Percentiles rank a stretch among this genome's conserved stretches.
Evolutionary conservation across 2,888 invertebrate species (phyloP).

Genomic region (Coelinius sp.): DNA sequence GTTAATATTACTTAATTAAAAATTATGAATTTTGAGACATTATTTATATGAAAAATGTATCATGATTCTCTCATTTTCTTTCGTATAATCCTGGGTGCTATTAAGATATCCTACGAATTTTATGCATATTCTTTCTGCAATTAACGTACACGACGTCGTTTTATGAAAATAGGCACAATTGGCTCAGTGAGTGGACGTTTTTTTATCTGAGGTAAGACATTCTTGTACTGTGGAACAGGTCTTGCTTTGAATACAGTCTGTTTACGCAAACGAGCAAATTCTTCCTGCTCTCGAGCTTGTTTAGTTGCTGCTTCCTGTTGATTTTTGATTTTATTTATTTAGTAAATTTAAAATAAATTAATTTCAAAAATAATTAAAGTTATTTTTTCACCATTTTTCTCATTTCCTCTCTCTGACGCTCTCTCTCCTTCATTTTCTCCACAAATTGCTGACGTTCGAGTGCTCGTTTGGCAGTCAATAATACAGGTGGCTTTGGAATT

Average conservation of each 20-base stretch:
- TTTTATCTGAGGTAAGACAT: conserved; percentile 29
- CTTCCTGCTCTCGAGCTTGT: conserved; percentile 45
- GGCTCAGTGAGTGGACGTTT: conserved; percentile 53
- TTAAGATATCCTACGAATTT: not conserved
- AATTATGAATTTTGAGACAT: not conserved
- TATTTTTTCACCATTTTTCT: conserved; percentile 43
- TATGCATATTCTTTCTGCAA: not conserved
- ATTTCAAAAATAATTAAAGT: not conserved
- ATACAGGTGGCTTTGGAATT: conserved; percentile 43
- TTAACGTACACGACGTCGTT: conserved; percentile 48
- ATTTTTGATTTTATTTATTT: not conserved
- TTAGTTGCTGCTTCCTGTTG: conserved; percentile 43
- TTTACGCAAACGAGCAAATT: conserved; percentile 45
- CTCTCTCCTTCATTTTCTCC: conserved; percentile 41
- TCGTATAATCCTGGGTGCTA: too few relatives aligned
- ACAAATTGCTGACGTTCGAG: conserved; percentile 48
- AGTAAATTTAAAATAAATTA: not conserved
- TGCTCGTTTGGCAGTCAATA: conserved; percentile 49
- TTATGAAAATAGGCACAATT: conserved; percentile 41
- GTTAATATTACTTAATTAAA: not conserved
- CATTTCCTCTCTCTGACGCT: conserved; percentile 33
- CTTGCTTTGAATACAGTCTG: conserved; percentile 49
- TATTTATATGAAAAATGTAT: not conserved
- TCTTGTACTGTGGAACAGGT: conserved; percentile 50
- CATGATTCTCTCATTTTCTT: not conserved